phyloP scores from a whole-genome alignment of 2,888 invertebrate species.

The Piscicola geometra region DNA sequence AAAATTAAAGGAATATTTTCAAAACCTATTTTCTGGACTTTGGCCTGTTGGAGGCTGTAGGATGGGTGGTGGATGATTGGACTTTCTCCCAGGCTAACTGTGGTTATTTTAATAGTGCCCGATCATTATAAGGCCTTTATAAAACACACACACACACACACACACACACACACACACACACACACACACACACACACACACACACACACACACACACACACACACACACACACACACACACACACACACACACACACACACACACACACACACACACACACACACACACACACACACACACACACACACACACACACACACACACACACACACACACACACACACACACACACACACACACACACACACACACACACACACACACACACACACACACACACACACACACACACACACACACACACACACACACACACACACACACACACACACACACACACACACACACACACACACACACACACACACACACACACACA shows the following conservation, averaged over 20 bases:
- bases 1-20: too few species aligned
- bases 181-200: too few species aligned
- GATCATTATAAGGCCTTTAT: too few species aligned
- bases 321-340: background rate
- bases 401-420: slow-evolving; percentile 14
- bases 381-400: background rate
- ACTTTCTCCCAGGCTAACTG: too few species aligned
- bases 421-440: background rate
- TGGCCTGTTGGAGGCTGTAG: too few species aligned
- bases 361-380: background rate
- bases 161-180: too few species aligned
- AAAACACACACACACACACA: too few species aligned
- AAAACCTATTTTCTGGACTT: too few species aligned
- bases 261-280: too few species aligned
- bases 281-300: slow-evolving; percentile 3
- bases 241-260: too few species aligned
- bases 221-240: too few species aligned
- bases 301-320: slow-evolving; percentile 8
- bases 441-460: background rate
- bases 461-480: slow-evolving; percentile 15
- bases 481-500: slow-evolving; percentile 5
- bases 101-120: background rate
- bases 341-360: background rate
- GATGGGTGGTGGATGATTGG: background rate
- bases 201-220: too few species aligned